Evolutionary conservation across 1,140 invertebrate species (phyloP), one percentile per base, ranked within the genome.

Genomic region (Helicoverpa zea): DNA sequence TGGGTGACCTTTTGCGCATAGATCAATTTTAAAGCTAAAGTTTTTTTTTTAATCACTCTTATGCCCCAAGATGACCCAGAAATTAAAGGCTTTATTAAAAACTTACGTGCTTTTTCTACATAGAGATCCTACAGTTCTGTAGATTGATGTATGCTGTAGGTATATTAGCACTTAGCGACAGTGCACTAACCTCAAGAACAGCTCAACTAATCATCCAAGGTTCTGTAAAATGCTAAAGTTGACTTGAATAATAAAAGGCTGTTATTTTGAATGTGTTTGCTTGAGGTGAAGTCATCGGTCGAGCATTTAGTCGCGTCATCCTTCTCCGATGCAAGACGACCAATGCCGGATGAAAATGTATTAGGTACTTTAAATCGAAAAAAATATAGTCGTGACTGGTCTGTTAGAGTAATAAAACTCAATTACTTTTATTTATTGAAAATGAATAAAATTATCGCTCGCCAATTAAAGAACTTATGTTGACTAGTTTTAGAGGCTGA

Each of bases 171-270:
- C 35, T 49, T 4, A 49, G 43, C 58, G 58, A 59, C 58, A 66
- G n/a, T 79, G 35, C 54, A 79, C 35, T 58, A 47, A 61, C 30
- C n/a, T 77, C 56, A 77, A 29, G 29, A 35, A 35, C 35, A 35
- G 56, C 74, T 72, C 7, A 47, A 77, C 56, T 76, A 81, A 81
- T 74, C 76, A 75, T 75, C 52, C 75, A 84, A 84, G 82, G 82
- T 23, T 76, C 23, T 72, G 29, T 12, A 63, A 68, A 84, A 84
- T 84, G 82, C 77, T 84, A 84, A 81, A 84, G 82, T 84, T 83
- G 78, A 83, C 76, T 35, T 59, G 3, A 51, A 75, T 52, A 73
- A n/a, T 54, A 81, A 75, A 54, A 64, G 66, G 54, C 70, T 72
- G 49, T 23, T 29, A 30, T 43, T 56, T 52, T 35, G 70, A 77